phyloP scores from a whole-genome alignment of 2,888 invertebrate species.

The Pammene aurita region DNA sequence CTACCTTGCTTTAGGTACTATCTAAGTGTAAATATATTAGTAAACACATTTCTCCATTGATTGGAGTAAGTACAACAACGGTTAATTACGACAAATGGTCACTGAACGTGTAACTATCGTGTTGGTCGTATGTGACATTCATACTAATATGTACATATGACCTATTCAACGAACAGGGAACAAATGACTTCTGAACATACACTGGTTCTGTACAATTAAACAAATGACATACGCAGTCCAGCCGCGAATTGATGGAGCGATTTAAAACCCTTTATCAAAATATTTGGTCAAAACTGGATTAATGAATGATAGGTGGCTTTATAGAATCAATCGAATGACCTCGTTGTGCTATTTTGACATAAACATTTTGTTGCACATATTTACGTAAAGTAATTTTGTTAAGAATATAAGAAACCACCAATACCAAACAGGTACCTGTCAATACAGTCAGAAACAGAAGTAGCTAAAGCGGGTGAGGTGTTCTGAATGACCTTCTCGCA shows the following conservation, averaged over 20 bases:
- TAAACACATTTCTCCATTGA: neutral
- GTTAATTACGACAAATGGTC: slow-evolving; percentile 78
- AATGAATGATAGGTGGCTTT: neutral
- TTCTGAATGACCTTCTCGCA: too few species aligned
- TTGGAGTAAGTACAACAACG: slow-evolving; percentile 48
- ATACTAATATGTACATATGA: neutral
- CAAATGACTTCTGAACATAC: slow-evolving; percentile 32
- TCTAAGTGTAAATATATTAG: neutral
- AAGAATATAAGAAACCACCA: too few species aligned
- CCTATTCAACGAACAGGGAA: slow-evolving; percentile 12
- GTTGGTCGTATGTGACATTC: slow-evolving; percentile 28
- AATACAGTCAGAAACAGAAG: too few species aligned
- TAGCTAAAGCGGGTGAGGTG: too few species aligned
- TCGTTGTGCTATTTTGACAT: too few species aligned
- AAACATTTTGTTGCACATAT: too few species aligned
- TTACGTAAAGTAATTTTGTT: too few species aligned
- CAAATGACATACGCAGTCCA: slow-evolving; percentile 24
- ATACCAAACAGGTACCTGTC: too few species aligned
- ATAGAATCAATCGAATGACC: neutral
- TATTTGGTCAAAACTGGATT: neutral
- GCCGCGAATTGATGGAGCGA: slow-evolving; percentile 21
- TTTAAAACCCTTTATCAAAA: slow-evolving; percentile 8
- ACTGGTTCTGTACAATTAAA: slow-evolving; percentile 11
- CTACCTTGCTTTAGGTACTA: too few species aligned
- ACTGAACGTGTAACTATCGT: slow-evolving; percentile 60